Conservation (phyloP, 35 echinoderm and acorn worm genomes). For the Patiria miniata region DNA sequence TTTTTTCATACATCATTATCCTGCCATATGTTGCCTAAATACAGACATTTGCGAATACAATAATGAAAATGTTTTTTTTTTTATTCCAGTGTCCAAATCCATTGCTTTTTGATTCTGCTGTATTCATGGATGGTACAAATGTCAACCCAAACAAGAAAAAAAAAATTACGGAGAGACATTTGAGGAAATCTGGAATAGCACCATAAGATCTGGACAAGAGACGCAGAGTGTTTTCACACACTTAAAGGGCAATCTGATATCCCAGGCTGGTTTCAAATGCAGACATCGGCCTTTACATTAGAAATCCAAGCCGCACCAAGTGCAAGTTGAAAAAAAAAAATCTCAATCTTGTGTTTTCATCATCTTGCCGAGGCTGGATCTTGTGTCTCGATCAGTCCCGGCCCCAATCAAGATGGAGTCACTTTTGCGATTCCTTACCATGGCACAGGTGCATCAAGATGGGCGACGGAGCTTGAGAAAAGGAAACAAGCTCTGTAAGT, state of each 20-base stretch:
- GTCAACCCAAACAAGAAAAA: too few relatives aligned
- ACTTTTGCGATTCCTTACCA: background rate
- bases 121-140: too few relatives aligned
- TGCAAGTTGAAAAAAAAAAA: background rate
- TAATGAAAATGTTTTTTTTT: too few relatives aligned
- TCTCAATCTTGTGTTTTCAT: background rate
- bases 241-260: slow-evolving; percentile 13
- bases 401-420: background rate
- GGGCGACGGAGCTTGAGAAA: slow-evolving; percentile 8
- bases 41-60: too few relatives aligned
- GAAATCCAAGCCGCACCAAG: background rate
- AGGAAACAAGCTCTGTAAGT: slow-evolving; percentile 27
- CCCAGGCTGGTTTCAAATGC: slow-evolving; percentile 11
- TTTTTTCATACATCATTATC: too few relatives aligned
- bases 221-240: slow-evolving; percentile 16
- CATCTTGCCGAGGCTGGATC: background rate
- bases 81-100: too few relatives aligned
- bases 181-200: background rate
- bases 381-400: background rate
- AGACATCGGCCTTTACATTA: slow-evolving; percentile 2
- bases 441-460: slow-evolving; percentile 12
- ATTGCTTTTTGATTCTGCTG: too few relatives aligned
- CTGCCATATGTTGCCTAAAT: too few relatives aligned
- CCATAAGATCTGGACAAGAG: slow-evolving; percentile 3
- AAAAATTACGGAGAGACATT: background rate